Evolutionary conservation across 1,140 invertebrate species (phyloP).

Genomic region (Helicorthomorpha holstii): DNA sequence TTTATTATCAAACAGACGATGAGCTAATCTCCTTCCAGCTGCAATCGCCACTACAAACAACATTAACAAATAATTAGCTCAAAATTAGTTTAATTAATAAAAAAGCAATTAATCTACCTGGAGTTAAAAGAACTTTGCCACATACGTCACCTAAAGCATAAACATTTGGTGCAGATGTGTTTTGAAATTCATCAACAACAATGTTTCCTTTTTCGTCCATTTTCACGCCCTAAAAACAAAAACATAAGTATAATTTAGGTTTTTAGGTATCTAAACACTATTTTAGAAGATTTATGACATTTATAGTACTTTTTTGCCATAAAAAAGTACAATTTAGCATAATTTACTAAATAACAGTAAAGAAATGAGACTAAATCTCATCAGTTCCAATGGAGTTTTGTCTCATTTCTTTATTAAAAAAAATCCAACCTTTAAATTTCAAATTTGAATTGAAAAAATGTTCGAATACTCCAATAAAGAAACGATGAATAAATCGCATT

Average conservation of each 20-base stretch:
- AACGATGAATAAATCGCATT: no score
- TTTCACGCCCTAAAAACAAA: conserved; percentile 21
- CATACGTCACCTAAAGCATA: conserved; percentile 38
- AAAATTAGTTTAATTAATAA: neutral
- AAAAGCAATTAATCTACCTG: conserved; percentile 20
- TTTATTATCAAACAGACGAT: conserved; percentile 32
- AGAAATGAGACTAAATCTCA: no score
- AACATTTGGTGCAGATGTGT: conserved; percentile 27
- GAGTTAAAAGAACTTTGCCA: conserved; percentile 33
- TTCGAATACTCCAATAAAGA: no score
- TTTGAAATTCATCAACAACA: conserved; percentile 36
- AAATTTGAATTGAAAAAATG: no score
- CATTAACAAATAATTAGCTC: neutral
- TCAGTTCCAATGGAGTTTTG: no score
- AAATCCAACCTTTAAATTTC: no score
- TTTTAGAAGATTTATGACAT: no score
- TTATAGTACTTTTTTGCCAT: no score
- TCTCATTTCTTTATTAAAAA: no score
- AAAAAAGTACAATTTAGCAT: neutral
- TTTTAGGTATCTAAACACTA: no score
- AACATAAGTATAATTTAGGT: no score
- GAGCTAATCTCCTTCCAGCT: conserved; percentile 32
- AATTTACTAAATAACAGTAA: no score
- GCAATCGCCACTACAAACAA: conserved; percentile 34
- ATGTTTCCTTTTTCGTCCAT: conserved; percentile 28